Base-by-base conservation (phyloP, 2,797 vertebrate genomes). In the Micropoecilia bifurca region DNA sequence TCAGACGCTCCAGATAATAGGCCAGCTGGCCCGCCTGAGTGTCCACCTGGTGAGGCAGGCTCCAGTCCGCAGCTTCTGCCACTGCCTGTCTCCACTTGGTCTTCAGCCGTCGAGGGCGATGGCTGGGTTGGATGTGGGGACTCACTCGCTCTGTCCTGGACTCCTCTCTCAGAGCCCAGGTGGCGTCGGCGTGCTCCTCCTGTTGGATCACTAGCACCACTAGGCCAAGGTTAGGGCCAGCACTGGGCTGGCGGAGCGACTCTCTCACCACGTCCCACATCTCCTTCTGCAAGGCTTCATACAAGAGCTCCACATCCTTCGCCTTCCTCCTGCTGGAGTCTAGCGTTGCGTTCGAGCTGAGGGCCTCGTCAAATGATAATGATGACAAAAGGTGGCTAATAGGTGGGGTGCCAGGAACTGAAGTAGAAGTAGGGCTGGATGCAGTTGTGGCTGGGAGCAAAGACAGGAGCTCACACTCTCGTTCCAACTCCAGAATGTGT, bases 231-330 rank as follows among this genome's bases (percentile, higher is more conserved):
- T 96, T 78, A 75, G 95, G 93, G 36, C 95, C 95, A 0, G 95
- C 95, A 0, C 93, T 95, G 18, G 96, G 95, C 55, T 96, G 95
- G 0, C 96, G 95, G 55, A 98, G 96, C 0, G 97, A 96, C 89
- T 98, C 97, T 0, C 95, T 95, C 83, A 98, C 96, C 71, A 98
- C 96, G 0, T 96, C 96, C 97, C 97, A 97, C 93, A 98, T 97
- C 91, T 98, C 97, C 48, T 91, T 96, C 93, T 97, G 96, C 89
- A 99, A 93, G 2, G 97, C 97, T 86, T 97, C 96, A 4, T 98
- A 98, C n/a, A 99, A 95, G 71, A 99, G 95, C 28, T 97, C 95
- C 85, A 98, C 97, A 2, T 99, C 98, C 83, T 97, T 97, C 0
- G 94, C 96, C 83, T 97, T 97, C 45, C 96, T 92, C 50, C 96